phyloP scores from a whole-genome alignment of 2,113 vertebrate species.

The Myanophis thanlyinensis region DNA sequence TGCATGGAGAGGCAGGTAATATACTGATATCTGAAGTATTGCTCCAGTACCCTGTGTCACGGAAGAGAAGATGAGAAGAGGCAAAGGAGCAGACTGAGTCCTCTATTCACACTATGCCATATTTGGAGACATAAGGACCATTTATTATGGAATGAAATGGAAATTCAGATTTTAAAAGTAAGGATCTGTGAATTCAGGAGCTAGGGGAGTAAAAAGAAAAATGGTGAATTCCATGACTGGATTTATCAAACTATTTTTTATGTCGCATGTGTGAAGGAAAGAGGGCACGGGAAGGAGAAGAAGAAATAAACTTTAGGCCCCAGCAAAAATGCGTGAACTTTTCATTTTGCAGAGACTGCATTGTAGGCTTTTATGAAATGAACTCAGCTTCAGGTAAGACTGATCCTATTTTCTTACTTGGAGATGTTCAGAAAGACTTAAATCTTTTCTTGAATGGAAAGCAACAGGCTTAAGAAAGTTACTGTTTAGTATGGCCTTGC shows the following conservation, averaged over 20 bases:
- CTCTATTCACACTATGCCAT: not conserved
- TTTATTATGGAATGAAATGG: not conserved
- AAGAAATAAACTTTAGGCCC: not conserved
- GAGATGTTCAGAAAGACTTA: not conserved
- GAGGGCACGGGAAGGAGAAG: not conserved
- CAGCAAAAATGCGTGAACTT: not conserved
- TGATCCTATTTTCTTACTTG: not conserved
- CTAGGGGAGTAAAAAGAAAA: too few relatives aligned
- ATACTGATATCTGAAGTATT: constrained; percentile 15
- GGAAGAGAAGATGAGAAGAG: not conserved
- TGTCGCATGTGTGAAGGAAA: not conserved
- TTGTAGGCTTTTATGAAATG: not conserved
- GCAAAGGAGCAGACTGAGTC: not conserved
- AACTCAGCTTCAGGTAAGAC: constrained; percentile 49
- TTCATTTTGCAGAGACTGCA: not conserved
- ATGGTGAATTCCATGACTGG: not conserved
- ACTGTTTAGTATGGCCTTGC: not conserved
- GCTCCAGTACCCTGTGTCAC: constrained; percentile 49
- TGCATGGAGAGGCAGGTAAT: constrained; percentile 28
- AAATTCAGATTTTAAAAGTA: not conserved
- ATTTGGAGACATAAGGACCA: not conserved
- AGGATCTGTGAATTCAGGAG: not conserved
- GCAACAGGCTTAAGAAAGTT: not conserved
- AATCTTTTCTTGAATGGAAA: not conserved
- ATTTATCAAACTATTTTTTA: not conserved